These are phyloP conservation scores for Uloborus plumipes DNA, from an alignment of 2,888 invertebrate species.

Conservation along the genomic window DNA sequence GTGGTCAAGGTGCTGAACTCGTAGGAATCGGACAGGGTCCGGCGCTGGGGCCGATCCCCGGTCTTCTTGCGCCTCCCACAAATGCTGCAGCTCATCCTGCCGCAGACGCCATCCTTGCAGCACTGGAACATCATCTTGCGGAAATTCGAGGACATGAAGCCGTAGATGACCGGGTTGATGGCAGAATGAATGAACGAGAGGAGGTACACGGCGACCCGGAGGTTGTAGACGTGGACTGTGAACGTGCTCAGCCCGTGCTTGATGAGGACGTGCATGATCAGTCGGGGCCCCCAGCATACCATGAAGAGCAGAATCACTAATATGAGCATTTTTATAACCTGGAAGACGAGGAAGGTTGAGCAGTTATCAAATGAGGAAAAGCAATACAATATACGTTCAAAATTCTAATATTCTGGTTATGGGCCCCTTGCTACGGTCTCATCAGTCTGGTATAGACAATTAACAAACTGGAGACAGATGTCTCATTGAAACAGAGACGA, in stretches of 20 bases:
- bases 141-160: slow-evolving; percentile 71
- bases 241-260: slow-evolving; percentile 69
- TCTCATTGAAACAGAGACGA: too few species aligned
- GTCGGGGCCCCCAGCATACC: slow-evolving; percentile 74
- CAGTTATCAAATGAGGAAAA: too few species aligned
- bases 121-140: slow-evolving; percentile 69
- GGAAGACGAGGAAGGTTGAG: slow-evolving; percentile 44
- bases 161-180: slow-evolving; percentile 72
- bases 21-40: slow-evolving; percentile 35
- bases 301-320: slow-evolving; percentile 73
- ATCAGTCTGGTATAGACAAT: too few species aligned
- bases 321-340: slow-evolving; percentile 75
- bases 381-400: too few species aligned
- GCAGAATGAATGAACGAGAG: slow-evolving; percentile 72
- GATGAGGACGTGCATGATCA: slow-evolving; percentile 72
- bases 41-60: slow-evolving; percentile 7
- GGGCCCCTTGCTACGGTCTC: too few species aligned
- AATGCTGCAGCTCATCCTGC: slow-evolving; percentile 3
- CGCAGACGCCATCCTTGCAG: slow-evolving; percentile 59
- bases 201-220: slow-evolving; percentile 70
- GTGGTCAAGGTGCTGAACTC: slow-evolving; percentile 62
- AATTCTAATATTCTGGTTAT: too few species aligned
- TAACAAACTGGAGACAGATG: too few species aligned
- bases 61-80: slow-evolving; percentile 17
- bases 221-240: slow-evolving; percentile 69